These are phyloP conservation scores for Ecdyonurus torrentis DNA, from an alignment of 2,888 invertebrate species.

Conservation along the genomic window DNA sequence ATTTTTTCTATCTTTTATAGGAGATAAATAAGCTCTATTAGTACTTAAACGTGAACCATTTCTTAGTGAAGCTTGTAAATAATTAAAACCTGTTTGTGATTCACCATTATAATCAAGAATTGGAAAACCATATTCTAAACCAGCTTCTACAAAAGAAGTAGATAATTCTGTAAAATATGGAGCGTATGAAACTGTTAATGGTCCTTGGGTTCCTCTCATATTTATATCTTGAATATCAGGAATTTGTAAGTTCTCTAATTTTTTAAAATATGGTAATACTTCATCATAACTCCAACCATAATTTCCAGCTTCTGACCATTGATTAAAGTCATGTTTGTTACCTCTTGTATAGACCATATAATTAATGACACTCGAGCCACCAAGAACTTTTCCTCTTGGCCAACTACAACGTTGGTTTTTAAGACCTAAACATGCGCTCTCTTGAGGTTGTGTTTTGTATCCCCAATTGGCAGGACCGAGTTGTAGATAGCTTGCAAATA, in stretches of 20 bases:
- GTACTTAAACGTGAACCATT: constrained; percentile 35
- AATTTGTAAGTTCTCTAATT: constrained; percentile 58
- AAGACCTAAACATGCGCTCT: constrained; percentile 25
- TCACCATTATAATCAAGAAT: constrained; percentile 22
- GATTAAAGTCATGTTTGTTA: constrained; percentile 12
- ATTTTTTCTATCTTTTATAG: constrained; percentile 20
- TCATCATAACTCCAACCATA: constrained; percentile 30
- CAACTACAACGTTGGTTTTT: constrained; percentile 44
- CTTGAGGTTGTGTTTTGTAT: constrained; percentile 29
- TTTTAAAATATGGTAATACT: constrained; percentile 56
- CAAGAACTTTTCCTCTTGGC: constrained; percentile 36
- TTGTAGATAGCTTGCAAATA: constrained; percentile 53
- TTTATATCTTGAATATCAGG: constrained; percentile 14
- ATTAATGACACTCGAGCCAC: constrained; percentile 28
- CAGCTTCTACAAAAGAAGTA: constrained; percentile 19
- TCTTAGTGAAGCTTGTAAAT: constrained; percentile 35
- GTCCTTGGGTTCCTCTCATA: constrained; percentile 13
- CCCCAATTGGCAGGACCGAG: constrained; percentile 45
- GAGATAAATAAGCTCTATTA: constrained; percentile 39
- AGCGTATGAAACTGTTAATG: constrained; percentile 18
- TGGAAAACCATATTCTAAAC: constrained; percentile 18
- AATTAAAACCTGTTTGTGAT: constrained; percentile 24
- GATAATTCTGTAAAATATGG: constrained; percentile 18
- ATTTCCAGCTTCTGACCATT: constrained; percentile 12
- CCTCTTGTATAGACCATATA: constrained; percentile 27